Evolutionary conservation across 1,140 invertebrate species (phyloP).

Genomic region (Lordiphosa mommai): DNA sequence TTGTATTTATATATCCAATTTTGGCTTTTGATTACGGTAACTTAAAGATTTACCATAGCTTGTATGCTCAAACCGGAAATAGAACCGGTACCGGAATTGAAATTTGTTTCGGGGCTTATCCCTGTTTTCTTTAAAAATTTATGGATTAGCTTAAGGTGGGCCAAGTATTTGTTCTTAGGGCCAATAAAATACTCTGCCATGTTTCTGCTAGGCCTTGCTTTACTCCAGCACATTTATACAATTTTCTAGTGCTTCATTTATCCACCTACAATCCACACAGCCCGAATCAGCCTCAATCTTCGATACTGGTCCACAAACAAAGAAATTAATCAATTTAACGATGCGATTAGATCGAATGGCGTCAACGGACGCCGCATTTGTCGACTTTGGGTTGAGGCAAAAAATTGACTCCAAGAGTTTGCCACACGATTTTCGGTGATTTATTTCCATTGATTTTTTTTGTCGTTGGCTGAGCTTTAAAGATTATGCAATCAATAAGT

Average conservation of each 20-base stretch:
- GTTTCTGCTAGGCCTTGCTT: not conserved
- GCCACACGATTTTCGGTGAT: conserved; percentile 40
- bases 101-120: too few relatives aligned
- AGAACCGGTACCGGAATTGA: too few relatives aligned
- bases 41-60: too few relatives aligned
- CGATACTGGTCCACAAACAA: conserved; percentile 42
- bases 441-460: conserved; percentile 57
- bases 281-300: conserved; percentile 22
- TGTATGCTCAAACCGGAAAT: too few relatives aligned
- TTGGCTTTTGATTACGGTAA: not conserved
- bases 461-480: conserved; percentile 32
- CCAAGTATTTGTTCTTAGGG: too few relatives aligned
- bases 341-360: conserved; percentile 51
- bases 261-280: conserved; percentile 20
- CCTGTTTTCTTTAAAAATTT: too few relatives aligned
- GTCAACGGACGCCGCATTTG: conserved; percentile 45
- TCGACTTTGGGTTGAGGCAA: conserved; percentile 11
- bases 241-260: not conserved
- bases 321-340: conserved; percentile 71
- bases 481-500: conserved; percentile 65
- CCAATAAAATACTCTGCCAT: too few relatives aligned
- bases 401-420: conserved; percentile 38
- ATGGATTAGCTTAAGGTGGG: too few relatives aligned
- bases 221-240: not conserved
- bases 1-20: too few relatives aligned